A percentile compares a stretch with the other conserved stretches of the same genome.
phyloP scores from a whole-genome alignment of 2,113 vertebrate species.

The Ciconia maguari region DNA sequence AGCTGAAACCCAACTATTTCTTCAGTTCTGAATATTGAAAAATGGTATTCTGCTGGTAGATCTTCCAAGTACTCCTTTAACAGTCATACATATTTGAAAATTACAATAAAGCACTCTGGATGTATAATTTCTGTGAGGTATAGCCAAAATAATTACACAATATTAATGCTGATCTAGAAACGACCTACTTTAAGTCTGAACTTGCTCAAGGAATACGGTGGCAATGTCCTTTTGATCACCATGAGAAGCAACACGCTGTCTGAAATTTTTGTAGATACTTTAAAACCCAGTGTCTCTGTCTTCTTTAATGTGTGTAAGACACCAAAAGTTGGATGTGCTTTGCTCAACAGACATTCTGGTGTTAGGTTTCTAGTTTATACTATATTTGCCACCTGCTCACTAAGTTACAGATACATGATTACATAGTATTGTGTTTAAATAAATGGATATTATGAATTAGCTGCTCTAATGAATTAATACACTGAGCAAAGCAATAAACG shows the following conservation, averaged over 20 bases:
- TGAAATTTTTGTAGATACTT: background rate
- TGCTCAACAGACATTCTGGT: background rate
- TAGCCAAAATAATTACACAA: background rate
- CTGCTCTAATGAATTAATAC: background rate
- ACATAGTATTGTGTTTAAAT: background rate
- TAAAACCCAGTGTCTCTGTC: background rate
- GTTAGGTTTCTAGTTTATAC: background rate
- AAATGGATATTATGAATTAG: background rate
- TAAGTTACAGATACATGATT: background rate
- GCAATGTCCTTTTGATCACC: background rate
- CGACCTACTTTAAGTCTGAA: background rate
- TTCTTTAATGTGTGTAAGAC: background rate
- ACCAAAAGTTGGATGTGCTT: background rate
- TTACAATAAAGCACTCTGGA: background rate
- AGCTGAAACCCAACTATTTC: background rate
- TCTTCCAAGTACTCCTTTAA: background rate
- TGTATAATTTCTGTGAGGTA: background rate
- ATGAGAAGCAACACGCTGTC: background rate
- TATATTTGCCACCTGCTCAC: background rate
- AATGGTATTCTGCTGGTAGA: background rate
- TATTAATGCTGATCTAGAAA: background rate
- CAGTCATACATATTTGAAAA: background rate
- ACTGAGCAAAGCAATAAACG: fast-evolving
- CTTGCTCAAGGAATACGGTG: background rate
- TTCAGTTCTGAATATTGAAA: background rate